phyloP scores from a whole-genome alignment of 1,140 invertebrate species.

The Lordiphosa stackelbergi region DNA sequence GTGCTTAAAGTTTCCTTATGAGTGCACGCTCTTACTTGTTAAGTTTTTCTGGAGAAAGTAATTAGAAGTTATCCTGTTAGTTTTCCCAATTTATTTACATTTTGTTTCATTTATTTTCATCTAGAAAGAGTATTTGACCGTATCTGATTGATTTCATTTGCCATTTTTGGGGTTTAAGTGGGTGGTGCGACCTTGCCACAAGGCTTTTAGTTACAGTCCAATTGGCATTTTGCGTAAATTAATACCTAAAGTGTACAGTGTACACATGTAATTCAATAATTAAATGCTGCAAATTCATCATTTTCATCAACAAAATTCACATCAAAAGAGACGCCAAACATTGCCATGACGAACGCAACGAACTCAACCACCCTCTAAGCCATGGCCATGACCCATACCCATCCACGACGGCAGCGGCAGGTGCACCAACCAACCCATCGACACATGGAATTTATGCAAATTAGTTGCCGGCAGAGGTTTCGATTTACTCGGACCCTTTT shows the following conservation, averaged over 20 bases:
- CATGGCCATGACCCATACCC: neutral
- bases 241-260: slow-evolving; percentile 20
- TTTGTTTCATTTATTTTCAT: too few species aligned
- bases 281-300: slow-evolving; percentile 52
- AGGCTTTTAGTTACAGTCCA: slow-evolving; percentile 22
- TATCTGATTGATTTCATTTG: slow-evolving; percentile 4
- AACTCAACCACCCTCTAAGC: slow-evolving; percentile 2
- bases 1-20: too few species aligned
- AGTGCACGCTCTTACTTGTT: too few species aligned
- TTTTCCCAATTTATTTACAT: too few species aligned
- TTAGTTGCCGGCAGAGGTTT: slow-evolving; percentile 36
- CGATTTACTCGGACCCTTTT: slow-evolving; percentile 38
- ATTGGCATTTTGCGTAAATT: slow-evolving; percentile 53
- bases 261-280: slow-evolving; percentile 54
- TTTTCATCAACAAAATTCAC: slow-evolving; percentile 37
- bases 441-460: slow-evolving; percentile 55
- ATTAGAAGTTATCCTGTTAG: too few species aligned
- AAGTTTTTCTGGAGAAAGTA: too few species aligned
- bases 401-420: slow-evolving; percentile 16
- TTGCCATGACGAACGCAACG: slow-evolving; percentile 31
- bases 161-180: slow-evolving; percentile 20
- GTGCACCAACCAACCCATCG: slow-evolving; percentile 14
- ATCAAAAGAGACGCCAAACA: slow-evolving; percentile 51
- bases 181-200: slow-evolving; percentile 26
- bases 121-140: too few species aligned